Percentiles rank a stretch among this genome's conserved stretches.
Evolutionary conservation across 2,113 vertebrate genomes (phyloP).

Genomic region (Tenebrosternarchus preto): DNA sequence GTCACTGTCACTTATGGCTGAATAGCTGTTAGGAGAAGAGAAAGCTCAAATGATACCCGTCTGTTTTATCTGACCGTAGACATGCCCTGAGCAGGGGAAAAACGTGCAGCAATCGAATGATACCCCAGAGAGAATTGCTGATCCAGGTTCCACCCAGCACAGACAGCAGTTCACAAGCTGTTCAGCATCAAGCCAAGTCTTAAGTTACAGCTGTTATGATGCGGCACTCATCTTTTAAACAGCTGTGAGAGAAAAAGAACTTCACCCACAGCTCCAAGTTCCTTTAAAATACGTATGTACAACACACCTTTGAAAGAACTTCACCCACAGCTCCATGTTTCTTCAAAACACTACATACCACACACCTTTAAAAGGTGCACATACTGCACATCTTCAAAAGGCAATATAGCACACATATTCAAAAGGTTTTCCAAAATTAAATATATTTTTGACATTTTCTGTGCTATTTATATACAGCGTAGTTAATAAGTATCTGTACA

Average conservation of each 20-base stretch:
- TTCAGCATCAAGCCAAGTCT: slow-evolving; percentile 1
- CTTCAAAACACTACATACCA: not conserved
- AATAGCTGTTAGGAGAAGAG: not conserved
- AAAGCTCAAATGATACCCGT: not conserved
- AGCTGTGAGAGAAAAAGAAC: not conserved
- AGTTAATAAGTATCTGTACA: not conserved
- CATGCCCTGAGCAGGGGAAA: not conserved
- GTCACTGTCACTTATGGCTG: not conserved
- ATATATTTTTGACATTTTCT: too few relatives aligned
- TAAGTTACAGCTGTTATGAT: slow-evolving; percentile 41
- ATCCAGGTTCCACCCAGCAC: slow-evolving; percentile 40
- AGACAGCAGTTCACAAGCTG: slow-evolving; percentile 6
- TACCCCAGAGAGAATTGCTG: slow-evolving; percentile 26
- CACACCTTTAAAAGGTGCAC: not conserved
- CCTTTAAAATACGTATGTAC: not conserved
- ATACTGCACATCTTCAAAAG: too few relatives aligned
- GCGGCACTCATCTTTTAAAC: slow-evolving; percentile 6
- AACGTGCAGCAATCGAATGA: slow-evolving; percentile 27
- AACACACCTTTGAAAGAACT: not conserved
- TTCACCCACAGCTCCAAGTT: not conserved
- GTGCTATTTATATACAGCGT: not conserved
- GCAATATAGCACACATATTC: not conserved
- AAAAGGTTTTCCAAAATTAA: not conserved
- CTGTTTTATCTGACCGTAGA: not conserved
- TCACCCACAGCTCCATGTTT: not conserved